Conservation (phyloP, 1,140 invertebrate genomes). For the Araneus ventricosus region DNA sequence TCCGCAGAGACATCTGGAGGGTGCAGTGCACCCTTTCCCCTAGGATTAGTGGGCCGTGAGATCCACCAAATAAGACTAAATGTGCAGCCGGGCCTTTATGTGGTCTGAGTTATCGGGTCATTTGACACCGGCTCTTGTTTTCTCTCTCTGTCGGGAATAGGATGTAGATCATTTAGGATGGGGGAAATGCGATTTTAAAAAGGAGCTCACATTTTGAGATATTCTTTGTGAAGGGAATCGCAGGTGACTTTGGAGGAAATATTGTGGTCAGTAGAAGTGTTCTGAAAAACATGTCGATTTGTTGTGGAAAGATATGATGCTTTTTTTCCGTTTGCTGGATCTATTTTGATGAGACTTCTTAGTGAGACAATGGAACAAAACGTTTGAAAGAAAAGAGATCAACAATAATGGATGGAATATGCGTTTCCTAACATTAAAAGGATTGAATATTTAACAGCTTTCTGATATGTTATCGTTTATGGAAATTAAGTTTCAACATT, state of each 20-base stretch:
- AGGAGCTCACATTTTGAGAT: not conserved
- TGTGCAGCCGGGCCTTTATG: not conserved
- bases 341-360: too few relatives aligned
- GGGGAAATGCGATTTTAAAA: conserved; percentile 4
- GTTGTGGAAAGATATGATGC: too few relatives aligned
- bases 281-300: too few relatives aligned
- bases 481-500: too few relatives aligned
- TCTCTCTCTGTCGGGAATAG: not conserved
- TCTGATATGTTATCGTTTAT: too few relatives aligned
- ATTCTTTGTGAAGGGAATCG: not conserved
- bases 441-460: too few relatives aligned
- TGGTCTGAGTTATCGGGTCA: conserved; percentile 31
- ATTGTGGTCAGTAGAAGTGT: not conserved
- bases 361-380: too few relatives aligned
- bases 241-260: not conserved
- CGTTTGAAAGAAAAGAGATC: too few relatives aligned
- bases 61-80: conserved; percentile 24
- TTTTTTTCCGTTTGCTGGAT: too few relatives aligned
- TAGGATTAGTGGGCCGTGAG: conserved; percentile 15
- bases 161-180: not conserved
- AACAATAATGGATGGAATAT: too few relatives aligned
- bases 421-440: too few relatives aligned
- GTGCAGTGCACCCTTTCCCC: not conserved
- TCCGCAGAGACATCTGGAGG: conserved; percentile 17
- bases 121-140: not conserved